Percentiles rank a stretch among this genome's conserved stretches.
These are phyloP conservation scores for Diarsia mendica DNA, from an alignment of 2,888 invertebrate species.

Conservation along the genomic window DNA sequence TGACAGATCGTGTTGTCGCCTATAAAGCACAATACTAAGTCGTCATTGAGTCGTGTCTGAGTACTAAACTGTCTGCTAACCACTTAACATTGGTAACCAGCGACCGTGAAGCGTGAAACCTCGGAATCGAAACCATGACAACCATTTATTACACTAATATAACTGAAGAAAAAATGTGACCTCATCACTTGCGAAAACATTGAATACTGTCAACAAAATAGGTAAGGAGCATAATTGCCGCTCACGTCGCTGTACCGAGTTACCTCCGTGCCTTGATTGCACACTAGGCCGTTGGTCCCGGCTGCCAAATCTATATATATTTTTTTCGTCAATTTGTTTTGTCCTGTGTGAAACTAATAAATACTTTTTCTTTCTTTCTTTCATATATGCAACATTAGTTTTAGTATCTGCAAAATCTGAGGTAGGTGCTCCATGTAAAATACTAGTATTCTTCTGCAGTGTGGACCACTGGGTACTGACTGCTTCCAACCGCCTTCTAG, in stretches of 20 bases:
- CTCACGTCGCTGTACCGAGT: no score
- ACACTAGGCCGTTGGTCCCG: no score
- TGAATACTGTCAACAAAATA: constrained; percentile 10
- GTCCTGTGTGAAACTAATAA: no score
- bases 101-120: constrained; percentile 72
- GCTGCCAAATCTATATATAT: no score
- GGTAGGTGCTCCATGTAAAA: no score
- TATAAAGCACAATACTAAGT: constrained; percentile 30
- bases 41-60: constrained; percentile 44
- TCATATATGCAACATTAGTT: no score
- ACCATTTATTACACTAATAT: constrained; percentile 63
- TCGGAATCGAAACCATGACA: constrained; percentile 69
- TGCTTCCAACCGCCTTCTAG: not conserved
- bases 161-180: constrained; percentile 63
- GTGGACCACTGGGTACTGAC: not conserved
- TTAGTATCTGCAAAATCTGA: no score
- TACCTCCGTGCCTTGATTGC: no score
- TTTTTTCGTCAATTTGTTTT: no score
- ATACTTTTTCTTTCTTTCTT: no score
- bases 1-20: constrained; percentile 25
- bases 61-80: constrained; percentile 41
- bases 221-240: not conserved
- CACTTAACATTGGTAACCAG: constrained; percentile 65
- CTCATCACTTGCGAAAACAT: constrained; percentile 62
- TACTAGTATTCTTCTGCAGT: no score